Percentiles rank a stretch among this genome's conserved stretches.
phyloP scores from a whole-genome alignment of 2,888 invertebrate genomes.

The Salpingus planirostris region DNA sequence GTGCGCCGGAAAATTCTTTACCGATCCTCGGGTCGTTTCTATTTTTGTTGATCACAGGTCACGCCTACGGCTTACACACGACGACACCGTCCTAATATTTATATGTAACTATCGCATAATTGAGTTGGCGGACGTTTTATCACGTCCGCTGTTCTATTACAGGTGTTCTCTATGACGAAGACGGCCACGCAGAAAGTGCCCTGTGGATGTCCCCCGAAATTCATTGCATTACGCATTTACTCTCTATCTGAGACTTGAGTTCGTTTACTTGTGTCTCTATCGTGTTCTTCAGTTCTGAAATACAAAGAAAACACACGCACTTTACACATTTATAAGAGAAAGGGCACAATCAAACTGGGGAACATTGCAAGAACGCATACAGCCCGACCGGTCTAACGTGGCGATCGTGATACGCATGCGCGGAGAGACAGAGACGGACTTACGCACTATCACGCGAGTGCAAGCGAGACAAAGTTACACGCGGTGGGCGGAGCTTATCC shows the following conservation, averaged over 20 bases:
- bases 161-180: slow-evolving; percentile 19
- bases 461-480: no score
- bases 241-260: slow-evolving; percentile 93
- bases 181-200: slow-evolving; percentile 38
- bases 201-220: slow-evolving; percentile 40
- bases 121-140: slow-evolving; percentile 8
- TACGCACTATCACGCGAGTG: no score
- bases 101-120: slow-evolving; percentile 1
- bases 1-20: slow-evolving; percentile 5
- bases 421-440: no score
- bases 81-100: slow-evolving; percentile 6
- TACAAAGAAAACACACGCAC: slow-evolving; percentile 30
- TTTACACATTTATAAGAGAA: slow-evolving; percentile 4
- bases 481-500: no score
- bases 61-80: slow-evolving; percentile 17
- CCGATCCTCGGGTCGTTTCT: slow-evolving; percentile 5
- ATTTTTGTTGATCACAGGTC: slow-evolving; percentile 13
- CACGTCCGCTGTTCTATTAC: slow-evolving; percentile 8
- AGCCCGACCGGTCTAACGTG: no score
- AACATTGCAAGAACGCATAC: slow-evolving; percentile 7
- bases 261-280: slow-evolving; percentile 96
- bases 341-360: slow-evolving; percentile 3
- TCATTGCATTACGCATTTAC: slow-evolving; percentile 95
- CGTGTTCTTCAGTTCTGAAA: slow-evolving; percentile 89
- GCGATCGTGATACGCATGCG: no score